Conservation (phyloP, 2,888 invertebrate species). For the Endomychus coccineus region DNA sequence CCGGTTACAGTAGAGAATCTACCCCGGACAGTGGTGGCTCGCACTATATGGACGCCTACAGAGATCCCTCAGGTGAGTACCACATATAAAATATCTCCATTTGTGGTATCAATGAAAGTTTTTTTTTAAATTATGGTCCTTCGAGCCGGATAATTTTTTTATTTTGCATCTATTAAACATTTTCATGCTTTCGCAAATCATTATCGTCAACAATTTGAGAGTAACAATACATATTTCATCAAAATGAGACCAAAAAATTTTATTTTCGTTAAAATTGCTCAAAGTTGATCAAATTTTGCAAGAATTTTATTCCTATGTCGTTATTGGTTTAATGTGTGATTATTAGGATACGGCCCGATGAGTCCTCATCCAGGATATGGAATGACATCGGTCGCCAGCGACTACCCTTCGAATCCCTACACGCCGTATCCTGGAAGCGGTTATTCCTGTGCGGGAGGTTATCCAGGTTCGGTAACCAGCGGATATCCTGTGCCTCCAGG, state of each 20-base stretch:
- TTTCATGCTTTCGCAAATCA: too few species aligned
- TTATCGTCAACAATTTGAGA: too few species aligned
- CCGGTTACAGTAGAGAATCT: slow-evolving; percentile 76
- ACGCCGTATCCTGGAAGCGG: slow-evolving; percentile 46
- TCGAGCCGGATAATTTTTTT: too few species aligned
- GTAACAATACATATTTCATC: not conserved
- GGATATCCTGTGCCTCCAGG: slow-evolving; percentile 60
- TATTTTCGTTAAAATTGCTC: too few species aligned
- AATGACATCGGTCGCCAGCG: slow-evolving; percentile 66
- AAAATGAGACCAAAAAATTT: too few species aligned
- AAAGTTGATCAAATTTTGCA: too few species aligned
- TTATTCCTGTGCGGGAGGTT: slow-evolving; percentile 40
- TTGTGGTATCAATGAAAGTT: too few species aligned
- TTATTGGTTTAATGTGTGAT: too few species aligned
- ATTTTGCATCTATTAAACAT: too few species aligned
- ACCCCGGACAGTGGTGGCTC: slow-evolving; percentile 85
- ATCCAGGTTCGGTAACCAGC: slow-evolving; percentile 49
- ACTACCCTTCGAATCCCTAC: slow-evolving; percentile 71
- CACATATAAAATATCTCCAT: not conserved
- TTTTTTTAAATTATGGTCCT: too few species aligned
- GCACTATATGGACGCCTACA: slow-evolving; percentile 80
- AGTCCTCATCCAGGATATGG: slow-evolving; percentile 83
- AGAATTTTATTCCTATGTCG: too few species aligned
- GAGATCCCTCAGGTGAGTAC: slow-evolving; percentile 33
- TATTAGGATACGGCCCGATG: slow-evolving; percentile 77